Percentiles rank a stretch among this genome's conserved stretches.
Conservation (phyloP, 2,888 invertebrate species). For the Hipparchia sbordonii region DNA sequence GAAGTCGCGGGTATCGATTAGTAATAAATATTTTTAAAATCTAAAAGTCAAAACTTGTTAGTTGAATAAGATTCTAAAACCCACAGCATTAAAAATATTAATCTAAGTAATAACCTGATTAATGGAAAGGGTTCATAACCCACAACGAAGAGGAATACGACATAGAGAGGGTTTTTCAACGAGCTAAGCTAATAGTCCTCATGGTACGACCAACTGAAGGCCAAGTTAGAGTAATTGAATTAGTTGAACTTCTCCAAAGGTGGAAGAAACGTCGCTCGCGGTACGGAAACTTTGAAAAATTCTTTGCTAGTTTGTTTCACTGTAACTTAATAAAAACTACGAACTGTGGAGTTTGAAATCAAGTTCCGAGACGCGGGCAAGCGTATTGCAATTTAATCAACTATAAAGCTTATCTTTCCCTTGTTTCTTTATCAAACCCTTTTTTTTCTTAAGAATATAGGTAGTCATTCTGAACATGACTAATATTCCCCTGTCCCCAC, state of each 20-base stretch:
- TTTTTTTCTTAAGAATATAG: neutral
- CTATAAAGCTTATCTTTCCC: conserved; percentile 32
- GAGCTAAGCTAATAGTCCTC: conserved; percentile 7
- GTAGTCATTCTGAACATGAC: neutral
- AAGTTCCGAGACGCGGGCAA: conserved; percentile 61
- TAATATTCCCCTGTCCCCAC: neutral
- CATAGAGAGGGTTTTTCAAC: neutral
- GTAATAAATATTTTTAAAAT: neutral
- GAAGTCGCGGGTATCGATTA: neutral
- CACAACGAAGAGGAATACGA: neutral
- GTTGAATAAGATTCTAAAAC: too few species aligned
- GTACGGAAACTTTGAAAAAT: conserved; percentile 68
- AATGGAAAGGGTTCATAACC: too few species aligned
- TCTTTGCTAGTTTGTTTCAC: conserved; percentile 72
- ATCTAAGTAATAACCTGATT: too few species aligned
- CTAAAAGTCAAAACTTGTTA: too few species aligned
- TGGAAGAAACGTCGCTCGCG: conserved; percentile 51
- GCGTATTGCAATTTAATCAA: conserved; percentile 41
- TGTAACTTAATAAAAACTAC: conserved; percentile 59
- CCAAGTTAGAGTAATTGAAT: conserved; percentile 64
- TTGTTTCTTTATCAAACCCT: neutral
- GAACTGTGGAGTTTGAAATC: conserved; percentile 57
- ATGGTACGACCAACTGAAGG: conserved; percentile 31
- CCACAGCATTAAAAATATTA: too few species aligned
- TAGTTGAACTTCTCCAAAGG: conserved; percentile 65